Conservation (phyloP, 1,140 invertebrate genomes). For the Babylonia areolata region DNA sequence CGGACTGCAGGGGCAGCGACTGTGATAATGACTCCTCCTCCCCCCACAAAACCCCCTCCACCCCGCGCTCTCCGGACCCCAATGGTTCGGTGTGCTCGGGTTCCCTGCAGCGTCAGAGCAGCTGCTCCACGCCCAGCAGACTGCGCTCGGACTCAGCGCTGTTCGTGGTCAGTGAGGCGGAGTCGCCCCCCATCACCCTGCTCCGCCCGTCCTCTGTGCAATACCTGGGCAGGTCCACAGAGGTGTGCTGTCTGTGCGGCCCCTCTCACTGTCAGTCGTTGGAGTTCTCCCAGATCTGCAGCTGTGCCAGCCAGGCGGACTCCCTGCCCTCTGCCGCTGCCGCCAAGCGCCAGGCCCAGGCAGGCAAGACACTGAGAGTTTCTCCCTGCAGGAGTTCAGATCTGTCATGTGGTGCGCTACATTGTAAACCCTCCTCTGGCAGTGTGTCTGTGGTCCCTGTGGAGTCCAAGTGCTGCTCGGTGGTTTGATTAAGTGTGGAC, state of each 20-base stretch:
- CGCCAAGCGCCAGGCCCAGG: background rate
- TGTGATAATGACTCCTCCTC: slow-evolving; percentile 18
- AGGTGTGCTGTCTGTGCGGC: slow-evolving; percentile 3
- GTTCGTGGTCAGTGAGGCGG: background rate
- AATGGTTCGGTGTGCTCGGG: slow-evolving; percentile 1
- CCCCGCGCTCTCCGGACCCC: slow-evolving; percentile 12
- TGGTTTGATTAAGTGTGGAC: slow-evolving; percentile 57
- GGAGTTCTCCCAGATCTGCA: slow-evolving; percentile 40
- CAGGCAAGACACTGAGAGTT: background rate
- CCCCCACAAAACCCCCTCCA: slow-evolving; percentile 29
- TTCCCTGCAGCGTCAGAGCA: slow-evolving; percentile 1
- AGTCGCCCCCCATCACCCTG: background rate
- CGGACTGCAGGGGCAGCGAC: slow-evolving; percentile 27
- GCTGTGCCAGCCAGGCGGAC: slow-evolving; percentile 2
- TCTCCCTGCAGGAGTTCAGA: background rate
- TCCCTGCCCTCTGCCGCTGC: background rate
- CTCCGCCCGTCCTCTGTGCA: slow-evolving; percentile 26
- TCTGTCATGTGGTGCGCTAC: background rate
- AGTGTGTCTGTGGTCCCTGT: slow-evolving; percentile 51
- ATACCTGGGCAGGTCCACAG: slow-evolving; percentile 36
- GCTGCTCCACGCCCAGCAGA: background rate
- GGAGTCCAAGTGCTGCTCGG: slow-evolving; percentile 71
- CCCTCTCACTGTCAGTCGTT: slow-evolving; percentile 38
- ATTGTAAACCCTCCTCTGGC: slow-evolving; percentile 61
- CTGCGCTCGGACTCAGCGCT: slow-evolving; percentile 14